Evolutionary conservation across 2,113 vertebrate genomes (phyloP).

Genomic region (Prunella himalayana): DNA sequence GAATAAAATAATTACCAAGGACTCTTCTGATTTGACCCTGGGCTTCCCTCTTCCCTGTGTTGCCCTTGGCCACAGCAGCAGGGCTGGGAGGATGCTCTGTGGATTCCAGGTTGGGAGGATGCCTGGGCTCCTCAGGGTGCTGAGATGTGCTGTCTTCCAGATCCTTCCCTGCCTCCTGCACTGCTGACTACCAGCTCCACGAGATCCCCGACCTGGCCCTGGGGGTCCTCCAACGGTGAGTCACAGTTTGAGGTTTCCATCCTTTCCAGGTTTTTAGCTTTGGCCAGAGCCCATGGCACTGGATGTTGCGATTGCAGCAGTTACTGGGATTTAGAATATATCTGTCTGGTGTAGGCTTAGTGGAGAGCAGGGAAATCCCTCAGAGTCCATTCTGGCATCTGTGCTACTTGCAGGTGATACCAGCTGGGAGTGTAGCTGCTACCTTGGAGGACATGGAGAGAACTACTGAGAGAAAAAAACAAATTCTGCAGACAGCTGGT

Average conservation of each 20-base stretch:
- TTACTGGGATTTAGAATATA: not conserved
- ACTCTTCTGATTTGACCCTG: not conserved
- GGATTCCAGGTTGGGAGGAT: rapidly evolving
- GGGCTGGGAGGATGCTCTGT: not conserved
- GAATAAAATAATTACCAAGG: not conserved
- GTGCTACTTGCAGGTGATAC: not conserved
- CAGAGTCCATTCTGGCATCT: not conserved
- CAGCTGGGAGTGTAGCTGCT: rapidly evolving
- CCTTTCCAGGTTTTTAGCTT: not conserved
- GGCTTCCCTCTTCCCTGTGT: not conserved
- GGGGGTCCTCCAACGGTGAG: not conserved
- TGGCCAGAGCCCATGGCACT: not conserved
- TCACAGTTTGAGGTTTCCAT: not conserved
- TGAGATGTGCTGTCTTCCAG: constrained; percentile 10
- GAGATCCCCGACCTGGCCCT: rapidly evolving
- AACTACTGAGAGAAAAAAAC: not conserved
- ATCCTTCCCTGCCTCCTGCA: not conserved
- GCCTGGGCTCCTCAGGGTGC: not conserved
- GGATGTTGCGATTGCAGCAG: not conserved
- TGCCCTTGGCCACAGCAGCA: rapidly evolving
- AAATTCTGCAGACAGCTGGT: not conserved
- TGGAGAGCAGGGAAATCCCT: not conserved
- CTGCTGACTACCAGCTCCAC: not conserved
- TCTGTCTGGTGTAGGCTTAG: not conserved
- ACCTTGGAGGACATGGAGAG: not conserved